A percentile compares a stretch with the other conserved stretches of the same genome.
Evolutionary conservation across 2,888 invertebrate species (phyloP).

Genomic region (Norana najaformis): DNA sequence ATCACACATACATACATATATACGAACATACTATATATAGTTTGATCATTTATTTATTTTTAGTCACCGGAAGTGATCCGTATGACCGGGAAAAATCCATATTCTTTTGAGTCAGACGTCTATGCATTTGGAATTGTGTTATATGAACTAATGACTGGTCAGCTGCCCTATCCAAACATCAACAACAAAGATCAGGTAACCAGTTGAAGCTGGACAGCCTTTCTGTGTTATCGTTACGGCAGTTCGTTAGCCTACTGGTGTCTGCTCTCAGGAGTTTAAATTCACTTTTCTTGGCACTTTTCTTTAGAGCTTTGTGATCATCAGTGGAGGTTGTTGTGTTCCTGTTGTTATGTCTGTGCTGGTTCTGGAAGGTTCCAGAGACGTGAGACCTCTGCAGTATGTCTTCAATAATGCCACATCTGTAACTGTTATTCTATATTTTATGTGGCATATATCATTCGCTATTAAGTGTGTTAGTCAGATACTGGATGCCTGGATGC

Average conservation of each 20-base stretch:
- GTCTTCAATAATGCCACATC: background rate
- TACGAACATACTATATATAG: background rate
- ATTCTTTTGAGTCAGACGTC: constrained; percentile 96
- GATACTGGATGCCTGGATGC: too few species aligned
- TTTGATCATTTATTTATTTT: background rate
- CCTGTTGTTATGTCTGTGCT: background rate
- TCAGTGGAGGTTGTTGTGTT: background rate
- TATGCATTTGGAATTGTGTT: constrained; percentile 97
- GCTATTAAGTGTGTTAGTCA: background rate
- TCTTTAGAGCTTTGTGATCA: background rate
- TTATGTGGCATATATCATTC: background rate
- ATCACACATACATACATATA: background rate
- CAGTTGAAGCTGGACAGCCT: background rate
- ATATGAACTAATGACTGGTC: constrained; percentile 89
- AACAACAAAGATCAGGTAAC: constrained; percentile 86
- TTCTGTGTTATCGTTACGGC: background rate
- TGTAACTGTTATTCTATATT: background rate
- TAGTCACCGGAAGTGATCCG: constrained; percentile 95
- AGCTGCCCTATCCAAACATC: constrained; percentile 85
- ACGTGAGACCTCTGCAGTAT: background rate
- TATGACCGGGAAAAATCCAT: constrained; percentile 94
- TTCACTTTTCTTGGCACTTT: background rate
- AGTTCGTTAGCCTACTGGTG: background rate
- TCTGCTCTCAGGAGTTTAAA: background rate
- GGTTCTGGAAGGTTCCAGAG: background rate